Conservation (phyloP, 2,797 vertebrate genomes). For the Anomalospiza imberbis region DNA sequence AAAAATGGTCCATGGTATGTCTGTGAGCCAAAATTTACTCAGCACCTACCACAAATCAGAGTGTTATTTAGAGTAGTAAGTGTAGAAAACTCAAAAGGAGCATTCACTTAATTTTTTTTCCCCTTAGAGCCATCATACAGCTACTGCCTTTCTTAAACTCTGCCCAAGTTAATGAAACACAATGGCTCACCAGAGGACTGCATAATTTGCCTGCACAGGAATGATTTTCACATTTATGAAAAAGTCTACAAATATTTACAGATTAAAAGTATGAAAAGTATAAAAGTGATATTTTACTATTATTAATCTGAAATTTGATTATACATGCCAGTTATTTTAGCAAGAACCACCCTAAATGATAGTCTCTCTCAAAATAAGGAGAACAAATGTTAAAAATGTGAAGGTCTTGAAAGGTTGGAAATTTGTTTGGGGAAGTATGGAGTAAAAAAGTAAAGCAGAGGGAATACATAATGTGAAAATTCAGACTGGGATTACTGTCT, state of each 20-base stretch:
- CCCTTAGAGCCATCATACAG: background rate
- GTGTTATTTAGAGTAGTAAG: background rate
- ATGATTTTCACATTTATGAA: background rate
- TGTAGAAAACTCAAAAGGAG: background rate
- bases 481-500: background rate
- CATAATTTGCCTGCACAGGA: background rate
- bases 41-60: background rate
- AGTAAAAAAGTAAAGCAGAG: background rate
- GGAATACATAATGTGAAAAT: background rate
- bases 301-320: background rate
- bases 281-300: background rate
- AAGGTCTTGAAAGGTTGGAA: background rate
- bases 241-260: background rate
- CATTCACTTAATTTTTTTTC: background rate
- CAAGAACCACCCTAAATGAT: background rate
- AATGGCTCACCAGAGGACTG: background rate
- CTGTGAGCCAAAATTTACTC: background rate
- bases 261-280: background rate
- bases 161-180: background rate
- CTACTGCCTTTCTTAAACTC: background rate
- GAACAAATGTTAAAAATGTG: background rate
- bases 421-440: background rate
- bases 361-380: background rate
- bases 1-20: background rate
- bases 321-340: background rate